Base-by-base conservation (phyloP, 2,113 vertebrate species). In the Penelope pileata region DNA sequence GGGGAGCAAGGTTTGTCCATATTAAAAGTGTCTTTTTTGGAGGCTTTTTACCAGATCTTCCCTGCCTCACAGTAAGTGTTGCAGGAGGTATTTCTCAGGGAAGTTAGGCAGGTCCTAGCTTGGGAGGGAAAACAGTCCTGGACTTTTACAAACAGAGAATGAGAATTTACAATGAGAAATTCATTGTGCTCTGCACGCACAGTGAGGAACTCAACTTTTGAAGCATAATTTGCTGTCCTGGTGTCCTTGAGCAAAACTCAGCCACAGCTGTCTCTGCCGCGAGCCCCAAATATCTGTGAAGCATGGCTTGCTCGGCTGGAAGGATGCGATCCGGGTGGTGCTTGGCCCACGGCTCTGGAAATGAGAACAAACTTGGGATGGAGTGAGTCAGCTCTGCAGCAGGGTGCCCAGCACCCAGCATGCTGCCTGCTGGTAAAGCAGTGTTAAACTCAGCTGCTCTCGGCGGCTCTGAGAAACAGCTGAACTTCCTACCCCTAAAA, bases 311-410 rank as follows among this genome's bases (percentile, higher is more conserved):
- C 29, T 78, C 21, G 24, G 23, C 32, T 4, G 40, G 75, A 88
- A 77, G 63, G 34, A 40, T 42, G 34, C 0, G 0, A 6, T 7
- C 4, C 0, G 7, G 66, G 64, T 0, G 0, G 56, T 29, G 43
- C 36, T 72, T 84, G 79, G 1, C 38, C 27, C 0, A 0, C 36
- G 54, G 53, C 48, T 83, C 60, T 81, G 68, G 42, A 23, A 45
- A 54, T 32, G 84, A 78, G 58, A 50, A 73, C 30, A 40, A 32
- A 63, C 36, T 22, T 3, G 1, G 27, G 27, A 29, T 51, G 27
- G 70, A 45, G 53, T 27, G 43, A 45, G 67, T 24, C 58, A 30
- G 27, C 67, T 38, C 29, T 12, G 21, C 43, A 48, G 40, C 0
- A 0, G 36, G 59, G 43, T 58, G 18, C 59, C 79, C 36, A 15